Evolutionary conservation across 37 sponge, comb jelly and placozoan species (phyloP), one percentile per base, ranked within the genome.

Genomic region (Cladorhizidae sp.): DNA sequence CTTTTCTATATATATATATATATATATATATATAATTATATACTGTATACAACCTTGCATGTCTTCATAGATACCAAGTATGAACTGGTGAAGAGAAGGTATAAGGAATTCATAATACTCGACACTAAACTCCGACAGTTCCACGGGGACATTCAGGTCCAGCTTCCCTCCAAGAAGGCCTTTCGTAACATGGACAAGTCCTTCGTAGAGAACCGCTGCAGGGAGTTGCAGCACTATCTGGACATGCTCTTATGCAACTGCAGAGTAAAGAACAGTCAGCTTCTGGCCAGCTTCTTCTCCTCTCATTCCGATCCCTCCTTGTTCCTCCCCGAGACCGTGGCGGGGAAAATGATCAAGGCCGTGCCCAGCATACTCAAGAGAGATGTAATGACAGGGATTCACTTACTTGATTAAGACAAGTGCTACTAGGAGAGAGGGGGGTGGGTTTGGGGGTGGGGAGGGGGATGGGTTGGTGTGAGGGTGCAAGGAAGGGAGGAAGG

Each of bases 121-220:
- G 87, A 91, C 45, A 72, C 65, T 20, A 86, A 78, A 59, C 74
- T 91, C 31, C 61, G 76, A 43, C 91, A 91, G 45, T 91, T 91
- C 64, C 41, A 42, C 31, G 80, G 59, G 1, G 57, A 58, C 38
- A 61, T 84, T 7, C 33, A 62, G 9, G 56, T 38, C 3, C 37
- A 67, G 17, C 85, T 89, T 0, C 90, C 90, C 25, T 79, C 85
- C 17, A 78, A 80, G 80, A 79, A 70, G 31, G 43, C 90, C 20
- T 64, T 89, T 33, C 40, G 85, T 1, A 89, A 89, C 64, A 58
- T 84, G 76, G 80, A 84, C 76, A 74, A 75, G 45, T 32, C 54
- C 5, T 89, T 89, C 59, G 80, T 89, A 36, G 90, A 84, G 20
- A n/a, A 25, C n/a, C 76, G 90, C 49, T 26, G 50, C 15, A 39